Percentiles rank a stretch among this genome's conserved stretches.
These are phyloP conservation scores for Ichneumoninae sp. DNA, from an alignment of 2,888 invertebrate genomes.

Conservation along the genomic window DNA sequence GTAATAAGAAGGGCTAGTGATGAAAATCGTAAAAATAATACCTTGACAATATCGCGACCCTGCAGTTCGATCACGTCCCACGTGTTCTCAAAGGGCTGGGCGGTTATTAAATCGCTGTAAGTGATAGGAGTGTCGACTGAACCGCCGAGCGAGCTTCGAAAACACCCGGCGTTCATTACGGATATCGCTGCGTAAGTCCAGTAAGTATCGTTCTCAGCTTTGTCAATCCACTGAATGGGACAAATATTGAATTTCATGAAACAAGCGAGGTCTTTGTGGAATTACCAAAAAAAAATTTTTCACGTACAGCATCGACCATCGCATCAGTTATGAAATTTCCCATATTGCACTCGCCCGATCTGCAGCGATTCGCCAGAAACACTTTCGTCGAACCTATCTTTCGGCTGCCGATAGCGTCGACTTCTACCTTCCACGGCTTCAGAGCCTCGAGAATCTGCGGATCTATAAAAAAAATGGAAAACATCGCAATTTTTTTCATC, in stretches of 20 bases:
- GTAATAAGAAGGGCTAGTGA: background rate
- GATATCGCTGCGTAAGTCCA: slow-evolving; percentile 90
- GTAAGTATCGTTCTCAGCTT: slow-evolving; percentile 82
- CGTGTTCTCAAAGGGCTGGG: slow-evolving; percentile 91
- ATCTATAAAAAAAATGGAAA: slow-evolving; percentile 82
- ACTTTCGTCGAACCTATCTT: slow-evolving; percentile 88
- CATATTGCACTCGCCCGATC: slow-evolving; percentile 89
- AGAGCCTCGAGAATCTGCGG: slow-evolving; percentile 87
- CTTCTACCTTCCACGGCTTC: slow-evolving; percentile 86
- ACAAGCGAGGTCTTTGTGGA: background rate
- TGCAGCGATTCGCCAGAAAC: slow-evolving; percentile 86
- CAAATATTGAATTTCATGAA: background rate
- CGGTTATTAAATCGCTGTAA: slow-evolving; percentile 88
- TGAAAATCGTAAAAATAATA: slow-evolving; percentile 70
- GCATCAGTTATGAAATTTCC: slow-evolving; percentile 91
- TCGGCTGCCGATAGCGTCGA: slow-evolving; percentile 86
- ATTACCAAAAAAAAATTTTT: background rate
- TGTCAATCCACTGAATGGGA: slow-evolving; percentile 84
- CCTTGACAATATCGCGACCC: slow-evolving; percentile 87
- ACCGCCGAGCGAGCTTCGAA: slow-evolving; percentile 88
- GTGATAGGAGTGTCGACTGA: slow-evolving; percentile 85
- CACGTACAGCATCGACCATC: slow-evolving; percentile 88
- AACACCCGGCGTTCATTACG: slow-evolving; percentile 89
- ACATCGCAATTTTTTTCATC: background rate
- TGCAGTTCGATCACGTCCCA: slow-evolving; percentile 89